Base-by-base conservation (phyloP, 2,113 vertebrate genomes). In the Periophthalmodon schlosseri region DNA sequence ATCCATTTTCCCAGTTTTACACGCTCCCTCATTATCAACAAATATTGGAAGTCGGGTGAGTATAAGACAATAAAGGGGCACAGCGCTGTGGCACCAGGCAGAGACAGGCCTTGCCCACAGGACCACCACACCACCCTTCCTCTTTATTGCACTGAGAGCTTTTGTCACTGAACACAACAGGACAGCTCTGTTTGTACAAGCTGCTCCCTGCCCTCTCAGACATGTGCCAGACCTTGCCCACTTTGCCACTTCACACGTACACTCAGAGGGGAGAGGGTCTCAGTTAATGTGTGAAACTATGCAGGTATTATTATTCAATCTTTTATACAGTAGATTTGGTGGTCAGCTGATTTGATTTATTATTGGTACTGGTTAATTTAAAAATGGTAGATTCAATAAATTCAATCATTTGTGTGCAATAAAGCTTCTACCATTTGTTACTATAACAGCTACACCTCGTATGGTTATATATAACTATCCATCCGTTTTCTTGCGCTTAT, bases 81-180 rank as follows among this genome's bases (percentile, higher is more conserved):
- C 81, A 63, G 79, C 79, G 67, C 76, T 83, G 87, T 85, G 86
- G 90, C 85, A 91, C 91, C 91, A 92, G 89, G 87, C 83, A n/a
- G 85, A 88, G 89, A 89, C 75, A 71, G 84, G 85, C 83, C 88
- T 81, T 73, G 14, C 85, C 76, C 84, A 80, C 73, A 46, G 46
- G 69, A 88, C 78, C 90, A 81, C 75, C 72, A 64, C 68, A 44
- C 61, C n/a, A 33, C 14, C 49, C 60, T 76, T 72, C 47, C 74
- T 44, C 16, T 73, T 83, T 76, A 90, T 87, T 93, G 92, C 88
- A 92, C 89, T 93, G 84, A 88, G 81, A 82, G 77, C 78, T 89
- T 92, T 91, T 93, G 91, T 93, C 80, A 83, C 76, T 80, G 80
- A 83, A 86, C 73, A 81, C 82, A 93, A 91, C 86, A 84, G 82